Evolutionary conservation across 2,888 invertebrate genomes (phyloP).

Genomic region (Psylliodes chrysocephalus): DNA sequence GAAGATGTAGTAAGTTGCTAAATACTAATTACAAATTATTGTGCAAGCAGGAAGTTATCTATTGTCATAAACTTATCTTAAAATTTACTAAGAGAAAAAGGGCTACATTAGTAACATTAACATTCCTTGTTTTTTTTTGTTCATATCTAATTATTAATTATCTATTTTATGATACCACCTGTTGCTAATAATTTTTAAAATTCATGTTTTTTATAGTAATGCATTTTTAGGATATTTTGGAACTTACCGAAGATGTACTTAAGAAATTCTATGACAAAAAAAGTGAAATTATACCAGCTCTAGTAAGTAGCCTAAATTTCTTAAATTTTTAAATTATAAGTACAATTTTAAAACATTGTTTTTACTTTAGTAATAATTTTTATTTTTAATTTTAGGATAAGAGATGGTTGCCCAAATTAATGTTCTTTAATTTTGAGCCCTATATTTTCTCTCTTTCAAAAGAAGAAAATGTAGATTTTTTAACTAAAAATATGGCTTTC

Average conservation of each 20-base stretch:
- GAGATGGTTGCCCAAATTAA: constrained; percentile 56
- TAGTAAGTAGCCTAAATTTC: constrained; percentile 48
- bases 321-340: neutral
- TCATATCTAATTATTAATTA: too few relatives aligned
- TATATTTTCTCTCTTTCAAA: constrained; percentile 52
- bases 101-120: too few relatives aligned
- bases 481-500: constrained; percentile 54
- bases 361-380: constrained; percentile 22
- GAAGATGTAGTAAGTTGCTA: constrained; percentile 48
- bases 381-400: constrained; percentile 48
- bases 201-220: too few relatives aligned
- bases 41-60: too few relatives aligned
- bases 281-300: constrained; percentile 55
- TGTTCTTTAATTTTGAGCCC: constrained; percentile 54
- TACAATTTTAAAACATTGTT: constrained; percentile 1
- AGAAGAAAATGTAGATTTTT: constrained; percentile 54
- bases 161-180: too few relatives aligned
- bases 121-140: too few relatives aligned
- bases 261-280: constrained; percentile 50
- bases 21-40: too few relatives aligned
- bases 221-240: constrained; percentile 51
- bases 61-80: too few relatives aligned
- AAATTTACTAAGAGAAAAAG: too few relatives aligned
- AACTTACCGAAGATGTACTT: constrained; percentile 42
- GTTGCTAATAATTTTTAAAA: too few relatives aligned